Percentiles rank a stretch among this genome's conserved stretches.
Evolutionary conservation across 1,140 invertebrate genomes (phyloP).

Genomic region (Lamellibrachia luymesi): DNA sequence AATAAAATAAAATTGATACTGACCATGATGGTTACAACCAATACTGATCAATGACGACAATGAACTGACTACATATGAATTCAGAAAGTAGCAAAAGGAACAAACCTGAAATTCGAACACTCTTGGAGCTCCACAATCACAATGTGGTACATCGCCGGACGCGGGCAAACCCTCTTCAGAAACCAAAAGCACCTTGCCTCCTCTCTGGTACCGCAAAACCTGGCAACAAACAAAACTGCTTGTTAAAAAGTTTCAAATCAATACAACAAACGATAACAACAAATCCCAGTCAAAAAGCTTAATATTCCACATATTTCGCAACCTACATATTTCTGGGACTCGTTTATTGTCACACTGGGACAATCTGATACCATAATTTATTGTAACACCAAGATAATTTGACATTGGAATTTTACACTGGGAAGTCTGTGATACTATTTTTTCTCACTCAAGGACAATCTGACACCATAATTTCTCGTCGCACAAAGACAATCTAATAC

Average conservation of each 20-base stretch:
- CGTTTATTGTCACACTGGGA: too few species aligned
- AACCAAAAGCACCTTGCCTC: conserved; percentile 78
- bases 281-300: too few species aligned
- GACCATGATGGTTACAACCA: too few species aligned
- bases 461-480: neutral
- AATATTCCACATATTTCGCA: too few species aligned
- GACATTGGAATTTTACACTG: too few species aligned
- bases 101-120: conserved; percentile 88
- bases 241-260: conserved; percentile 17
- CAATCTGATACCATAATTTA: too few species aligned
- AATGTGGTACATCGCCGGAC: conserved; percentile 68
- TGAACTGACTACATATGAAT: neutral
- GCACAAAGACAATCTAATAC: too few species aligned
- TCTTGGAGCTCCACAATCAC: conserved; percentile 73
- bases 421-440: neutral
- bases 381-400: too few species aligned
- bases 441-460: neutral
- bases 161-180: conserved; percentile 56
- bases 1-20: too few species aligned
- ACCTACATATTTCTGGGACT: too few species aligned
- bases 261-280: neutral
- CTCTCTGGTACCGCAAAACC: conserved; percentile 79
- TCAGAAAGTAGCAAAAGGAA: neutral
- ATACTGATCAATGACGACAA: too few species aligned
- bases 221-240: conserved; percentile 54